These are phyloP conservation scores for Brachymystax lenok DNA, from an alignment of 2,797 vertebrate species.

Conservation along the genomic window DNA sequence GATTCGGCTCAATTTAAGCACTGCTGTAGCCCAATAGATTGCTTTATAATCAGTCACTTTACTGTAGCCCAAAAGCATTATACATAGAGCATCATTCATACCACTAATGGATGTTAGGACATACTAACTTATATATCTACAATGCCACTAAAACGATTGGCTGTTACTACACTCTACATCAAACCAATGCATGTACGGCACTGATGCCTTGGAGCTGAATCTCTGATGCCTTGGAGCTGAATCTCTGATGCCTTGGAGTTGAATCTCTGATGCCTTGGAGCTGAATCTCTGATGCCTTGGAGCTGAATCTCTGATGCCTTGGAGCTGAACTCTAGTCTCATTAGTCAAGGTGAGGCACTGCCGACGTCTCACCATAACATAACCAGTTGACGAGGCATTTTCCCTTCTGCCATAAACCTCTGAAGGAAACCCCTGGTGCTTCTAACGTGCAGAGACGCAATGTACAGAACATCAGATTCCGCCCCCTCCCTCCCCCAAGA, in stretches of 20 bases:
- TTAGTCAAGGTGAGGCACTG: conserved; percentile 34
- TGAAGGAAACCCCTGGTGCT: conserved; percentile 51
- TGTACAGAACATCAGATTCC: conserved; percentile 25
- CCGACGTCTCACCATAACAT: conserved; percentile 34
- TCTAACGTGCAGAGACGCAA: conserved; percentile 39
- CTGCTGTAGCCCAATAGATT: no score
- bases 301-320: conserved; percentile 13
- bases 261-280: no score
- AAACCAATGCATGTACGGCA: background rate
- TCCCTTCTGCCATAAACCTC: conserved; percentile 61
- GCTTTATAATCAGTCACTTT: background rate
- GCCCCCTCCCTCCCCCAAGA: conserved; percentile 22
- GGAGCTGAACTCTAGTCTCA: conserved; percentile 34
- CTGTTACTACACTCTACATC: background rate
- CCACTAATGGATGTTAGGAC: background rate
- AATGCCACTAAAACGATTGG: background rate
- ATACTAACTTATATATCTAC: background rate
- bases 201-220: no score
- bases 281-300: no score
- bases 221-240: no score
- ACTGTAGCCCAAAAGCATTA: background rate
- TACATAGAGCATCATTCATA: background rate
- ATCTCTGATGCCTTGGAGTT: no score
- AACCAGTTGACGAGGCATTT: conserved; percentile 59
- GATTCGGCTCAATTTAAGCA: no score